These are phyloP conservation scores for Lerista edwardsae DNA, from an alignment of 2,797 vertebrate genomes.

Conservation along the genomic window DNA sequence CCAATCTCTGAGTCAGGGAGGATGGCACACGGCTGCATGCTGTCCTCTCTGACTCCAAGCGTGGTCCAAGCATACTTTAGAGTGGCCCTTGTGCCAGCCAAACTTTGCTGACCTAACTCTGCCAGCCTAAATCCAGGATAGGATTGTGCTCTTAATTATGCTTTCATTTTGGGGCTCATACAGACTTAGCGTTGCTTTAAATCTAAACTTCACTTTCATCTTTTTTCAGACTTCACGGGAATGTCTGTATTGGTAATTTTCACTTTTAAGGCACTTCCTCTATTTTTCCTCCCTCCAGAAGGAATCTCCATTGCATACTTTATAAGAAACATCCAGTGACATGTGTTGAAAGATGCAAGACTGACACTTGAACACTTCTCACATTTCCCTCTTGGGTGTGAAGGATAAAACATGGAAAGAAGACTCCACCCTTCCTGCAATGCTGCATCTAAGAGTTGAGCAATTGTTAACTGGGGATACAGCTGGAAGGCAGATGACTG, in stretches of 20 bases:
- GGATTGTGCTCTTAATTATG: too few species aligned
- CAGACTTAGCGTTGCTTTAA: neutral
- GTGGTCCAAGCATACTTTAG: too few species aligned
- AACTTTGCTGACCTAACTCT: too few species aligned
- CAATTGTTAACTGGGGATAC: constrained; percentile 9
- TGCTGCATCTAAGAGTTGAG: neutral
- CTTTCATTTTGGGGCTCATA: neutral
- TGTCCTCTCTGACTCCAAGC: too few species aligned
- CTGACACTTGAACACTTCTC: constrained; percentile 21
- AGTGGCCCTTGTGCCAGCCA: too few species aligned
- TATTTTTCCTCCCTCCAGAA: neutral
- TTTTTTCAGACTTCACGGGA: neutral
- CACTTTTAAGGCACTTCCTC: constrained; percentile 17
- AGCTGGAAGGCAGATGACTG: constrained; percentile 34
- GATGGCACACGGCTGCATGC: too few species aligned
- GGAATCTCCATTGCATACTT: neutral
- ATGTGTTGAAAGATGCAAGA: constrained; percentile 1
- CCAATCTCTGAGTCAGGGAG: too few species aligned
- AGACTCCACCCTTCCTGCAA: neutral
- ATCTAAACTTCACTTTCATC: neutral
- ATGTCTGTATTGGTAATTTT: neutral
- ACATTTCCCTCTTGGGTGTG: neutral
- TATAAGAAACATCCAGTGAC: neutral
- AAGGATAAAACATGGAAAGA: neutral
- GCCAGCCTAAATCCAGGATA: too few species aligned